A percentile compares a stretch with the other conserved stretches of the same genome.
Evolutionary conservation across 2,797 vertebrate species (phyloP).

Genomic region (Myripristis jacobus): DNA sequence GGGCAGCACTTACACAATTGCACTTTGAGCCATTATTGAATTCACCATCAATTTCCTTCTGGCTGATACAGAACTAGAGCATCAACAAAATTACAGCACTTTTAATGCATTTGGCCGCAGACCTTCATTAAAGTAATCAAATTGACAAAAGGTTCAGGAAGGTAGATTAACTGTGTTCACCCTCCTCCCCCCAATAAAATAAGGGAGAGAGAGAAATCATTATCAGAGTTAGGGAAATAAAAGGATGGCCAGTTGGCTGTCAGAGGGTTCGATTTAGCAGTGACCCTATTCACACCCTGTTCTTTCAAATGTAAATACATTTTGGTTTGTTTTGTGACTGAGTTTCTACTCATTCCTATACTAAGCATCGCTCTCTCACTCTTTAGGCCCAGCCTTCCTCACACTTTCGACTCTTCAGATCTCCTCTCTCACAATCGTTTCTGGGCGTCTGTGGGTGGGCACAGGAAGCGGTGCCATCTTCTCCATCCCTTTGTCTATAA

Average conservation of each 20-base stretch:
- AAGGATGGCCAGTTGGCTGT: too few relatives aligned
- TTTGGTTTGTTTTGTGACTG: not conserved
- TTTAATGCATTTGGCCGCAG: too few relatives aligned
- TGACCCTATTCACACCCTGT: not conserved
- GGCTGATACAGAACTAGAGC: too few relatives aligned
- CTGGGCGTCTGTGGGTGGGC: slow-evolving; percentile 84
- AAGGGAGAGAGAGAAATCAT: not conserved
- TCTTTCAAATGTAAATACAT: not conserved
- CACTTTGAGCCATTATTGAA: too few relatives aligned
- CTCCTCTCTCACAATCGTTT: slow-evolving; percentile 79
- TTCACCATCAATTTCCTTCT: too few relatives aligned
- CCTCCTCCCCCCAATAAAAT: too few relatives aligned
- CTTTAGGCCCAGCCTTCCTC: slow-evolving; percentile 79
- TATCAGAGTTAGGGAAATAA: too few relatives aligned
- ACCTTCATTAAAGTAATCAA: not conserved
- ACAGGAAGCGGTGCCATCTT: slow-evolving; percentile 85
- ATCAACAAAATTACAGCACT: too few relatives aligned
- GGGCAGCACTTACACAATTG: not conserved
- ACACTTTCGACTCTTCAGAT: slow-evolving; percentile 84
- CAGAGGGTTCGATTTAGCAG: not conserved
- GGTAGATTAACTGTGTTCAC: too few relatives aligned
- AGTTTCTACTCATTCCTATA: not conserved
- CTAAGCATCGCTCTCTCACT: slow-evolving; percentile 1
- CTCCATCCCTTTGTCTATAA: slow-evolving; percentile 82
- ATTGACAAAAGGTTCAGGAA: not conserved